Conservation (phyloP, 2,888 invertebrate genomes). For the Polydrusus pterygomalis region DNA sequence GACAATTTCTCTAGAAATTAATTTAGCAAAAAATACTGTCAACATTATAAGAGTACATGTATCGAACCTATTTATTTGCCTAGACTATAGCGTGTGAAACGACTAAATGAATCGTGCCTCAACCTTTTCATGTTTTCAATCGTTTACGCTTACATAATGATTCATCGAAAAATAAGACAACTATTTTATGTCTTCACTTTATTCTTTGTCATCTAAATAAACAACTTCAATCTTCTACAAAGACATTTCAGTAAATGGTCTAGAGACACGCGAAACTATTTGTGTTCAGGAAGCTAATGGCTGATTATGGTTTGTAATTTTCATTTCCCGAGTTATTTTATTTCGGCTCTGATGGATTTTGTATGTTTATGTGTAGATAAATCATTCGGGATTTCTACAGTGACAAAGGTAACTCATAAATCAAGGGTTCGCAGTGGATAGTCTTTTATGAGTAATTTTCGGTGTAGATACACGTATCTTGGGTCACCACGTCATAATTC, state of each 20-base stretch:
- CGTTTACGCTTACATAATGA: constrained; percentile 35
- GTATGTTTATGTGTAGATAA: constrained; percentile 34
- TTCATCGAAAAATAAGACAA: constrained; percentile 37
- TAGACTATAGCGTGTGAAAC: background rate
- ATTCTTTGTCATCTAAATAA: constrained; percentile 45
- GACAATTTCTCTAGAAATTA: no score
- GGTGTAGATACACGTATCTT: constrained; percentile 23
- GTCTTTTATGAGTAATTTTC: constrained; percentile 26
- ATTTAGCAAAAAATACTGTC: no score
- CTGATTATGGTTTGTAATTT: constrained; percentile 48
- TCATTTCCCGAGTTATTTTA: constrained; percentile 42
- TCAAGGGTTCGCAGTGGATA: constrained; percentile 8
- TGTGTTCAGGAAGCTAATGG: constrained; percentile 44
- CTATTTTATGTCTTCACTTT: constrained; percentile 33
- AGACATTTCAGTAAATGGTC: constrained; percentile 39
- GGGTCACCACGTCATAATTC: constrained; percentile 31
- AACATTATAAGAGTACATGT: no score
- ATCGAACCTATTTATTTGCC: no score
- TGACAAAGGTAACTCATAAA: constrained; percentile 29
- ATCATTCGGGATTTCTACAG: constrained; percentile 33
- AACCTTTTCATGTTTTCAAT: constrained; percentile 22
- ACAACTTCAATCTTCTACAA: constrained; percentile 43
- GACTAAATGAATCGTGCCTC: background rate
- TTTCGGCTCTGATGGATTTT: constrained; percentile 40
- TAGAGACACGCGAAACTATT: constrained; percentile 42